Evolutionary conservation across 2,888 invertebrate genomes (phyloP).

Genomic region (Meiosimyza platycephala): DNA sequence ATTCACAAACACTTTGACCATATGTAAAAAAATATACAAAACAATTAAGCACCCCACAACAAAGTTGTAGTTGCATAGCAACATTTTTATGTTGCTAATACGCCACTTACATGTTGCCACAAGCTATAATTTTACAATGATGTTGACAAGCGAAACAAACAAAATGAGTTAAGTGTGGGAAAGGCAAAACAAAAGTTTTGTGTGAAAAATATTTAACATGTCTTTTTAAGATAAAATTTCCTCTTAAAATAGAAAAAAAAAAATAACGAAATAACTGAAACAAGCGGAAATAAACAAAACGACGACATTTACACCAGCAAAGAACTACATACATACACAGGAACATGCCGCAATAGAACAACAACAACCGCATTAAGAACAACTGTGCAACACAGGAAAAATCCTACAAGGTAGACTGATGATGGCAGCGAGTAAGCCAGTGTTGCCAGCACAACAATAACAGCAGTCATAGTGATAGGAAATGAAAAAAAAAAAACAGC

Average conservation of each 20-base stretch:
- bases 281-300: not conserved
- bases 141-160: too few relatives aligned
- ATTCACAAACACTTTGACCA: too few relatives aligned
- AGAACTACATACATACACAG: not conserved
- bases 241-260: not conserved
- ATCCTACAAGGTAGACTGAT: slow-evolving; percentile 27
- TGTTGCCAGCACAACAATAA: slow-evolving; percentile 1
- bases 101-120: too few relatives aligned
- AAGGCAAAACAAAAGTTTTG: too few relatives aligned
- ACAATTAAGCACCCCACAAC: too few relatives aligned
- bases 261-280: not conserved
- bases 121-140: too few relatives aligned
- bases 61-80: too few relatives aligned
- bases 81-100: too few relatives aligned
- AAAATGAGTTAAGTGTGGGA: too few relatives aligned
- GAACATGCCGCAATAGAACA: not conserved
- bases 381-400: slow-evolving; percentile 3
- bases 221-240: too few relatives aligned
- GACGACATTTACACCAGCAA: not conserved
- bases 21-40: too few relatives aligned
- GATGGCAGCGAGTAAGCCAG: not conserved
- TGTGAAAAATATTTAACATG: too few relatives aligned
- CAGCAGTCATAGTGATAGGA: not conserved
- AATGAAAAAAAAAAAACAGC: slow-evolving; percentile 13
- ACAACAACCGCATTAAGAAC: not conserved